Evolutionary conservation across 2,888 invertebrate species (phyloP), one percentile per base, ranked within the genome.

Genomic region (Drosophila maculinotata): DNA sequence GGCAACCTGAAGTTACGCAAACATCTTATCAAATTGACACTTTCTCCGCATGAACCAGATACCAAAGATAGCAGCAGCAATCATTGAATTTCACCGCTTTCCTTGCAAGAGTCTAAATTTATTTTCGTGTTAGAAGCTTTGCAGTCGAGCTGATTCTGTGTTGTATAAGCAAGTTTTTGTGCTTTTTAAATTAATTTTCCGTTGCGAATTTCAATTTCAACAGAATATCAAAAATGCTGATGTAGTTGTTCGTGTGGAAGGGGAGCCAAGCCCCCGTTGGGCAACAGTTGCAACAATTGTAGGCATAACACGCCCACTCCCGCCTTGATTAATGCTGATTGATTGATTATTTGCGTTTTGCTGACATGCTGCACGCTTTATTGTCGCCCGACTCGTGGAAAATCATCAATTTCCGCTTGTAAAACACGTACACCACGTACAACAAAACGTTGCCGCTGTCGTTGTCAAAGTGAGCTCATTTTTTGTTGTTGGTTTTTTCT

Each of bases 261-360:
- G 23, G 10, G 7, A 10, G 31, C 2, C 48, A 15, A 33, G 39
- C 45, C 20, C 5, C n/a, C 3, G 8, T 31, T 33, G 25, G 31
- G 74, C 69, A 83, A 81, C 75, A 75, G 74, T 71, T 83, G 78
- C 39, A 41, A 31, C 33, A 15, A 8, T 42, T 63, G 52, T 60
- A 30, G 67, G 62, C 62, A 33, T 23, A 20, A 15, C 12, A 36
- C 39, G 41, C 65, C 48, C 54, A 53, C 44, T 25, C 62, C 47
- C 56, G 64, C 79, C 74, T 73, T 87, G 83, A 88, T 87, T 85
- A 88, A 88, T 87, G 85, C 70, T 88, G 88, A 88, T 88, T 87
- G 88, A 88, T 88, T 81, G 87, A 87, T 87, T 87, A 83, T 87
- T 88, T 84, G 79, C 87, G 86, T 81, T 87, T 72, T 81, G 81